Conservation (phyloP, 2,113 vertebrate genomes). For the Callithrix jacchus region DNA sequence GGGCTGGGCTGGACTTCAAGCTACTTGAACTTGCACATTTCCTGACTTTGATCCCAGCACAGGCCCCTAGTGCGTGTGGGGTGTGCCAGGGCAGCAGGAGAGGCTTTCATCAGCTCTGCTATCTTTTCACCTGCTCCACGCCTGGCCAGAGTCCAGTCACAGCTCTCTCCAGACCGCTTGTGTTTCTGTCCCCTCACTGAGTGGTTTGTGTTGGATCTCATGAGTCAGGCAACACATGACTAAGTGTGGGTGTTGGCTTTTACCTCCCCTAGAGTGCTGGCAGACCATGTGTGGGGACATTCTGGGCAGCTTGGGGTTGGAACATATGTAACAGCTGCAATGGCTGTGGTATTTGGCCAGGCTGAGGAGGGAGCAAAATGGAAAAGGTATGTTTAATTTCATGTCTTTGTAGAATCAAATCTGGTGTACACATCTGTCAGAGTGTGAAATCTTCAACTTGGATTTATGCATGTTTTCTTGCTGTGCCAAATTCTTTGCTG, state of each 20-base stretch:
- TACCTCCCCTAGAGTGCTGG: not conserved
- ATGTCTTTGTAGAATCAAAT: not conserved
- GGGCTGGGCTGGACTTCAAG: not conserved
- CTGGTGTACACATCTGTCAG: not conserved
- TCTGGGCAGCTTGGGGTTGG: not conserved
- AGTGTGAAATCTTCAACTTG: not conserved
- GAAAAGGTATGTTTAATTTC: not conserved
- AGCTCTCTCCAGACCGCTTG: not conserved
- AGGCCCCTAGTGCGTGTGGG: fast-evolving
- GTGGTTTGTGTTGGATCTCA: not conserved
- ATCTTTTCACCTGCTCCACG: not conserved
- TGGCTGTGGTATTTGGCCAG: not conserved
- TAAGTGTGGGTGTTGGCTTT: not conserved
- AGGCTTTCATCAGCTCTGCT: not conserved
- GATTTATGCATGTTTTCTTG: not conserved
- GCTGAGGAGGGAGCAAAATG: not conserved
- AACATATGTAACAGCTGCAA: not conserved
- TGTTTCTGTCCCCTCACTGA: not conserved
- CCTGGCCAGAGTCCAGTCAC: not conserved
- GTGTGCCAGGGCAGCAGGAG: not conserved
- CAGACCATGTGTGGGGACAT: not conserved
- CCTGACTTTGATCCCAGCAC: not conserved
- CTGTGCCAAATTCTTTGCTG: not conserved
- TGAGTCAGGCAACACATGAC: slow-evolving; percentile 41
- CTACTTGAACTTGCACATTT: not conserved